Conservation (phyloP, 2,888 invertebrate species). For the Rhaphigaster nebulosa region DNA sequence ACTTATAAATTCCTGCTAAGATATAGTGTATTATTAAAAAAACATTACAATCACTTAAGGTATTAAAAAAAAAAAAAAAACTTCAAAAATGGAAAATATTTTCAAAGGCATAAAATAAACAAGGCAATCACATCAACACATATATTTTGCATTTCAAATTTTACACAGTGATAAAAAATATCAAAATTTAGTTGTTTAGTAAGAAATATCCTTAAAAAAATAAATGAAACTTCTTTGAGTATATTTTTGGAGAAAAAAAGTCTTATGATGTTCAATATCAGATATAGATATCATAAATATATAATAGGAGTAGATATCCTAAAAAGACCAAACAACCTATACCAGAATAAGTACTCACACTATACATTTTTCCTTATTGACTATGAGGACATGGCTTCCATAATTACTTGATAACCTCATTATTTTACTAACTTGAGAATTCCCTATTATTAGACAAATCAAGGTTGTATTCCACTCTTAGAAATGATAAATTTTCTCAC, state of each 20-base stretch:
- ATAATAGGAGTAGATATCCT: not conserved
- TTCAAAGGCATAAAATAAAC: constrained; percentile 15
- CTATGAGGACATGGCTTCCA: not conserved
- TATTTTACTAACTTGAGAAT: not conserved
- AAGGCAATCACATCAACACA: not conserved
- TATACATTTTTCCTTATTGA: not conserved
- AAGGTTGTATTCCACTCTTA: not conserved
- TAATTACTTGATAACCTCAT: not conserved
- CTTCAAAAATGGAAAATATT: not conserved
- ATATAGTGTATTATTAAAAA: not conserved
- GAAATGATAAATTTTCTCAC: not conserved
- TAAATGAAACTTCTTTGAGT: constrained; percentile 8
- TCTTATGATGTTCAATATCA: constrained; percentile 4
- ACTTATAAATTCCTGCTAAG: not conserved
- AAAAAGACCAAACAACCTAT: not conserved
- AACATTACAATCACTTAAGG: not conserved
- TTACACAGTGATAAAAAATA: constrained; percentile 26
- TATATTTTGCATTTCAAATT: constrained; percentile 15
- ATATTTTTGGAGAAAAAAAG: not conserved
- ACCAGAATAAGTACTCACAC: not conserved
- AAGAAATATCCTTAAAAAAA: constrained; percentile 27
- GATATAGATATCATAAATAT: not conserved
- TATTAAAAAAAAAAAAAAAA: not conserved
- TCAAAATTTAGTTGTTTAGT: not conserved
- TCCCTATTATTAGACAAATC: not conserved